Percentiles rank a stretch among this genome's conserved stretches.
phyloP scores from a whole-genome alignment of 2,113 vertebrate species.

The Ictalurus punctatus region DNA sequence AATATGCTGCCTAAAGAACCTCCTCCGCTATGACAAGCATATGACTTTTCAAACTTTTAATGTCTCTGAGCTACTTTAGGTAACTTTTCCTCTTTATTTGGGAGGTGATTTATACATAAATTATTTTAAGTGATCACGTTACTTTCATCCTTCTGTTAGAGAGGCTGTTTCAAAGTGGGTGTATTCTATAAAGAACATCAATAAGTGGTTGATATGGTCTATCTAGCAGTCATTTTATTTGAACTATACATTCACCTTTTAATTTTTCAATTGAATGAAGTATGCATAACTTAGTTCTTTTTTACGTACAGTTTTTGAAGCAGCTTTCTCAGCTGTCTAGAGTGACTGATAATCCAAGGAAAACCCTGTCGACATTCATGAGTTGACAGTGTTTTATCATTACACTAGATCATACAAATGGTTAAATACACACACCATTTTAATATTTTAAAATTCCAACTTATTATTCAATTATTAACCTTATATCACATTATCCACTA shows the following conservation, averaged over 20 bases:
- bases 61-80: neutral
- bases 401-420: neutral
- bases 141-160: neutral
- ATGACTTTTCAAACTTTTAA: neutral
- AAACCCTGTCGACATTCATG: neutral
- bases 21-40: slow-evolving; percentile 75
- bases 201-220: neutral
- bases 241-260: neutral
- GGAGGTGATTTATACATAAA: neutral
- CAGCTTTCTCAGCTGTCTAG: neutral
- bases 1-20: slow-evolving; percentile 46
- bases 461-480: neutral
- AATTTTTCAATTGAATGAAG: neutral
- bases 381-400: neutral
- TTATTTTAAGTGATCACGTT: neutral
- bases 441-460: neutral
- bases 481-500: neutral
- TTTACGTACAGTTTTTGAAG: neutral
- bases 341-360: neutral
- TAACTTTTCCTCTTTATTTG: neutral
- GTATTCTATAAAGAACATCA: neutral
- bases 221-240: neutral
- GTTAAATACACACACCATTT: neutral
- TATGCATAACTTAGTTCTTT: neutral
- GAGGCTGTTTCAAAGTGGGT: neutral